These are phyloP conservation scores for Sebastes nivosus DNA, from an alignment of 2,797 vertebrate genomes.

Conservation along the genomic window DNA sequence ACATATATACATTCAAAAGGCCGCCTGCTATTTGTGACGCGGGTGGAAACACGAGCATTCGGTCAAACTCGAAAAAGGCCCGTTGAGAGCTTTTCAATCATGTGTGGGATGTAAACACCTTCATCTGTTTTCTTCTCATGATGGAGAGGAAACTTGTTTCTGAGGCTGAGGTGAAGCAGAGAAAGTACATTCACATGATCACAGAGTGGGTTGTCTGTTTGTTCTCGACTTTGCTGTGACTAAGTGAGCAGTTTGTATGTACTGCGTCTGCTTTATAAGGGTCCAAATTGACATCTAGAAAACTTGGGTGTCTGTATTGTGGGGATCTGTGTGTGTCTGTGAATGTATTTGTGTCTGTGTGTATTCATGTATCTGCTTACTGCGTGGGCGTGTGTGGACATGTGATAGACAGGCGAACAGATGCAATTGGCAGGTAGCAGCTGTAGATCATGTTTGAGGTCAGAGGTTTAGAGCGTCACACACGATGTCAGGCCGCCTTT, in stretches of 20 bases:
- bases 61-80: background rate
- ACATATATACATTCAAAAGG: background rate
- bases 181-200: background rate
- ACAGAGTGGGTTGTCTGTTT: background rate
- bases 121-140: slow-evolving; percentile 6
- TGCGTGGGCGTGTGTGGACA: background rate
- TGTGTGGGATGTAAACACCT: background rate
- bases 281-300: background rate
- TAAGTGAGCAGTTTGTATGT: background rate
- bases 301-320: background rate
- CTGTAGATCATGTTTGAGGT: slow-evolving; percentile 61
- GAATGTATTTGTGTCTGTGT: background rate
- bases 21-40: background rate
- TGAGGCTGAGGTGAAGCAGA: background rate
- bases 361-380: background rate
- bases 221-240: background rate
- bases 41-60: background rate
- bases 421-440: slow-evolving; percentile 69
- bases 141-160: background rate
- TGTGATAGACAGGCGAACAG: slow-evolving; percentile 35
- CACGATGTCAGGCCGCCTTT: slow-evolving; percentile 2
- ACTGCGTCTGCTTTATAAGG: background rate
- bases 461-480: slow-evolving; percentile 24
- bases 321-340: background rate
- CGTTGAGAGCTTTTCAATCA: slow-evolving; percentile 25